Percentiles rank a stretch among this genome's conserved stretches.
Conservation (phyloP, 1,140 invertebrate species). For the Lasaia peninsularis region DNA sequence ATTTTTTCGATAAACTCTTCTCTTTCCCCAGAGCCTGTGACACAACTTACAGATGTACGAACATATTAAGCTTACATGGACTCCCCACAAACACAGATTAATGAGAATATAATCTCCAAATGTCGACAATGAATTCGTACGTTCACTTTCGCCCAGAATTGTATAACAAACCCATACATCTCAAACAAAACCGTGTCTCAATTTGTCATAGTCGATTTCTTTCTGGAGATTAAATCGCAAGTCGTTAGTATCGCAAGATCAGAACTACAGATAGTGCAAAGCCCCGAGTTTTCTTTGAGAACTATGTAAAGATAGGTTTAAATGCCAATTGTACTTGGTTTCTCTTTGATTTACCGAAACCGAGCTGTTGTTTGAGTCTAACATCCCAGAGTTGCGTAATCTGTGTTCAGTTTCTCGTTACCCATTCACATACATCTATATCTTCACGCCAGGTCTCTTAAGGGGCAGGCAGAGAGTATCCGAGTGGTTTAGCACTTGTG, state of each 20-base stretch:
- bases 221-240: constrained; percentile 40
- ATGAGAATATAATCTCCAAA: constrained; percentile 25
- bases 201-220: constrained; percentile 48
- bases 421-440: background rate
- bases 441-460: too few relatives aligned
- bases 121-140: constrained; percentile 20
- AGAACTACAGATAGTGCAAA: constrained; percentile 32
- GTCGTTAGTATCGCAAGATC: constrained; percentile 40
- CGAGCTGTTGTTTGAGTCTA: constrained; percentile 1
- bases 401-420: constrained; percentile 4
- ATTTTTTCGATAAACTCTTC: too few relatives aligned
- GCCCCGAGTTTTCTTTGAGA: constrained; percentile 28
- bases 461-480: too few relatives aligned
- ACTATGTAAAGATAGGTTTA: constrained; percentile 27
- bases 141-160: constrained; percentile 29
- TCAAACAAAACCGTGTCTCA: constrained; percentile 38
- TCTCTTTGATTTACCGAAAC: constrained; percentile 8
- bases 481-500: too few relatives aligned
- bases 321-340: constrained; percentile 20
- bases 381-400: constrained; percentile 8
- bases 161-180: constrained; percentile 18
- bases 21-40: too few relatives aligned
- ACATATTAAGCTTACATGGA: too few relatives aligned
- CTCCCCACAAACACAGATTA: constrained; percentile 13
- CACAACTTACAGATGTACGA: too few relatives aligned